Conservation (phyloP, 2,888 invertebrate species). For the Chrysolina oricalcia region DNA sequence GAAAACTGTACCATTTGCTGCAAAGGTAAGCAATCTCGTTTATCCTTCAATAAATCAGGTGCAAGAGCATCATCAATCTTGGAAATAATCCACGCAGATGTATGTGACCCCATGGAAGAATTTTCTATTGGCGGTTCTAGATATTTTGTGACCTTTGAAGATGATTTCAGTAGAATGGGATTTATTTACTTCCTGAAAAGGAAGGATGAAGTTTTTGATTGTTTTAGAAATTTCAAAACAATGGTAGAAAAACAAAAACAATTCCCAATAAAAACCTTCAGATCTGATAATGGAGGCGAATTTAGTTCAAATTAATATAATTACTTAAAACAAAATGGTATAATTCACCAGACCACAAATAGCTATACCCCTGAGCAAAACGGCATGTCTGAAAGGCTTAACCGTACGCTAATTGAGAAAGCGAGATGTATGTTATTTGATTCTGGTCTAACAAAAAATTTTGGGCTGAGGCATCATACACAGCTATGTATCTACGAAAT, state of each 20-base stretch:
- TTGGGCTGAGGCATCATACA: no score
- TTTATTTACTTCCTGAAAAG: constrained; percentile 38
- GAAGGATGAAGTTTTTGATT: constrained; percentile 22
- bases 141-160: constrained; percentile 37
- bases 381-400: constrained; percentile 30
- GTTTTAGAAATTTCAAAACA: no score
- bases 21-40: constrained; percentile 59
- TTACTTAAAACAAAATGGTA: no score
- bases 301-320: no score
- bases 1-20: constrained; percentile 46
- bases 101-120: constrained; percentile 53
- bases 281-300: no score
- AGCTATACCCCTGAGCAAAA: constrained; percentile 42
- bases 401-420: no score
- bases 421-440: no score
- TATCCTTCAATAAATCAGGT: constrained; percentile 52
- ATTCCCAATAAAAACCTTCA: no score
- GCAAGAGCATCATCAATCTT: constrained; percentile 51
- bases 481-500: no score
- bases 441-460: no score
- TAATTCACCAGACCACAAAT: constrained; percentile 34
- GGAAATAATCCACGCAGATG: constrained; percentile 59
- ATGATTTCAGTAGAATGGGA: constrained; percentile 41
- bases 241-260: no score
- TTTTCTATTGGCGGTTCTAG: no score